Percentiles rank a stretch among this genome's conserved stretches.
Conservation (phyloP, 1,140 invertebrate genomes). For the Samia ricini region DNA sequence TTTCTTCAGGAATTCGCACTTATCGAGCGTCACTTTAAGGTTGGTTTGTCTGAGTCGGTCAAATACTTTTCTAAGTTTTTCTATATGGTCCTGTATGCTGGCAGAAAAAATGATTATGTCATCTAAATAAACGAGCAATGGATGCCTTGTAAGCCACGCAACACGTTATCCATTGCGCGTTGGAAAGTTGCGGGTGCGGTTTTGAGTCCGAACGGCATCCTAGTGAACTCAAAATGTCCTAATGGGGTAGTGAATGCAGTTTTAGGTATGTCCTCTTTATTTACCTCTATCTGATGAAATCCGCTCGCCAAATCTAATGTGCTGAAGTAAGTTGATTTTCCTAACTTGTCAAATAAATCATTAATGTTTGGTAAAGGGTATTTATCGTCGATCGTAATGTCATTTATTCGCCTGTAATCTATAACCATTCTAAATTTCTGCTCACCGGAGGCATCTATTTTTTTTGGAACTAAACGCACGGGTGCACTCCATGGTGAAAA, state of each 20-base stretch:
- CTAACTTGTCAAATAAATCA: slow-evolving; percentile 14
- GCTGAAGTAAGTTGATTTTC: not conserved
- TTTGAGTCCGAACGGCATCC: not conserved
- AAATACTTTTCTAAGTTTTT: slow-evolving; percentile 49
- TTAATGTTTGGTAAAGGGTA: slow-evolving; percentile 14
- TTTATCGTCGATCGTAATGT: slow-evolving; percentile 11
- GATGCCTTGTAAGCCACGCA: not conserved
- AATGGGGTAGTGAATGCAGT: not conserved
- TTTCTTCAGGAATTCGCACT: slow-evolving; percentile 44
- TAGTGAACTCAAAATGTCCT: not conserved
- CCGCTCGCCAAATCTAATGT: slow-evolving; percentile 6
- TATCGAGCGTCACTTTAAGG: slow-evolving; percentile 60
- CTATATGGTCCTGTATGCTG: slow-evolving; percentile 32
- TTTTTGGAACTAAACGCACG: slow-evolving; percentile 16
- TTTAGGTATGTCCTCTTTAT: not conserved
- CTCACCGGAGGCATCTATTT: slow-evolving; percentile 14
- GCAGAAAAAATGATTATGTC: slow-evolving; percentile 21
- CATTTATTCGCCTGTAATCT: slow-evolving; percentile 14
- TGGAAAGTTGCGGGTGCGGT: not conserved
- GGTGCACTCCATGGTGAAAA: slow-evolving; percentile 16
- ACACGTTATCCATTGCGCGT: not conserved
- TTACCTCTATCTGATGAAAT: slow-evolving; percentile 14
- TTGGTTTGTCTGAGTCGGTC: slow-evolving; percentile 39
- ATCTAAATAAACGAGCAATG: slow-evolving; percentile 19
- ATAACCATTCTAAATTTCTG: slow-evolving; percentile 12